phyloP scores from a whole-genome alignment of 37 sponge, comb jelly and placozoan species.

The Mnemiopsis leidyi region DNA sequence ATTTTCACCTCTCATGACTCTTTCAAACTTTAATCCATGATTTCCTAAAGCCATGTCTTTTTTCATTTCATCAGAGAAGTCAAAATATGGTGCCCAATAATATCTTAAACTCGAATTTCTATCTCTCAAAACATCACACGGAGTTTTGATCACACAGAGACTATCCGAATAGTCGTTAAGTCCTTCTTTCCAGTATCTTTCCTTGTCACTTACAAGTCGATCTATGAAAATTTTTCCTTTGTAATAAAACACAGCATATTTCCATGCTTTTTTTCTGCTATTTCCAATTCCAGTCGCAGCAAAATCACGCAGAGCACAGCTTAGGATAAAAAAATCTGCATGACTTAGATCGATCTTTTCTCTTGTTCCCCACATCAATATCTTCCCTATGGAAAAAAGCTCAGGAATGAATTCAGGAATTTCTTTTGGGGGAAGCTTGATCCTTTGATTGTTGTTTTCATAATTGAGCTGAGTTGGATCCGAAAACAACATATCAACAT shows the following conservation, averaged over 20 bases:
- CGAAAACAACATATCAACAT: background rate
- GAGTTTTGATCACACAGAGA: too few species aligned
- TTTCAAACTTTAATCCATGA: background rate
- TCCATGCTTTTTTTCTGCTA: background rate
- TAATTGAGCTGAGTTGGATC: too few species aligned
- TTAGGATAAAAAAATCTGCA: background rate
- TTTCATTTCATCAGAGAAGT: background rate
- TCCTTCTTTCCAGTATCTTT: background rate
- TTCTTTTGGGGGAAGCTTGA: background rate
- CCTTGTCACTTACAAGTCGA: background rate
- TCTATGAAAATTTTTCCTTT: constrained; percentile 13
- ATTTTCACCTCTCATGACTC: background rate
- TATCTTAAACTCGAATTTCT: too few species aligned
- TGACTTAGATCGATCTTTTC: background rate
- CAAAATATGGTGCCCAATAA: background rate
- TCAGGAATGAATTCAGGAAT: constrained; percentile 11
- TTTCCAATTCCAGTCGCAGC: background rate
- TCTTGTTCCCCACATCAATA: background rate
- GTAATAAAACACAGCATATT: background rate
- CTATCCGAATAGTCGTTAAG: too few species aligned
- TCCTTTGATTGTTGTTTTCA: background rate
- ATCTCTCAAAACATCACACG: too few species aligned
- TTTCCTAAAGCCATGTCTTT: background rate
- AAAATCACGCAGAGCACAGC: constrained; percentile 7
- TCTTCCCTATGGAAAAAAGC: background rate